Base-by-base conservation (phyloP, 1,140 invertebrate species). In the Lucilia cuprina region DNA sequence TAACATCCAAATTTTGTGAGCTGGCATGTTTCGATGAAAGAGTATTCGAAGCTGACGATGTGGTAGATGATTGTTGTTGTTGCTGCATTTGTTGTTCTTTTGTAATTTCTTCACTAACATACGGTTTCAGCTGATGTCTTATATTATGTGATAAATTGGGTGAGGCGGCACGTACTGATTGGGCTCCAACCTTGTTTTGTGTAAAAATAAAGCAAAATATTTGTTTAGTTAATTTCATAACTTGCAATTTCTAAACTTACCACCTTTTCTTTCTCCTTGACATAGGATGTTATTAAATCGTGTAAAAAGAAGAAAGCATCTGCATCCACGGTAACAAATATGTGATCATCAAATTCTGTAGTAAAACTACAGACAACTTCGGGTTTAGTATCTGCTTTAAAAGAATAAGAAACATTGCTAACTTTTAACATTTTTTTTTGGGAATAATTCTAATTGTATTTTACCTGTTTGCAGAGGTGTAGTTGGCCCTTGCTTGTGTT, bases 271-370 rank as follows among this genome's bases (percentile, higher is more conserved):
- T 97, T 97, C 91, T 98, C 97, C 90, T 96, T 97, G 17, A 99
- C 94, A 89, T 99, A 99, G 0, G 97, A 97, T 0, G 96, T 97
- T 82, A 99, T 98, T 35, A 99, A 93, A 92, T 99, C 98, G 91
- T 99, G 98, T 65, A 99, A 92, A 91, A 99, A 99, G 91, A 99
- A 97, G 92, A 99, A 99, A 17, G 97, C 97, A 92, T 99, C 98
- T 0, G 98, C 98, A 93, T 99, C 98, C 84, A 99, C 97, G 2
- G 98, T 98, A 83, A 99, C 98, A 92, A 98, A 98, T 87, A 99
- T 99, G 90, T 99, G 98, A 91, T 99, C 98, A 91, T 99, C 97
- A 92, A 99, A 99, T 92, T 99, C 98, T 10, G 98, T 99, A 41
- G 99, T 98, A 91, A 99, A 99, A 91, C 97, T 98, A 92, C 97